Evolutionary conservation across 2,113 vertebrate species (phyloP).

Genomic region (Chitala chitala): DNA sequence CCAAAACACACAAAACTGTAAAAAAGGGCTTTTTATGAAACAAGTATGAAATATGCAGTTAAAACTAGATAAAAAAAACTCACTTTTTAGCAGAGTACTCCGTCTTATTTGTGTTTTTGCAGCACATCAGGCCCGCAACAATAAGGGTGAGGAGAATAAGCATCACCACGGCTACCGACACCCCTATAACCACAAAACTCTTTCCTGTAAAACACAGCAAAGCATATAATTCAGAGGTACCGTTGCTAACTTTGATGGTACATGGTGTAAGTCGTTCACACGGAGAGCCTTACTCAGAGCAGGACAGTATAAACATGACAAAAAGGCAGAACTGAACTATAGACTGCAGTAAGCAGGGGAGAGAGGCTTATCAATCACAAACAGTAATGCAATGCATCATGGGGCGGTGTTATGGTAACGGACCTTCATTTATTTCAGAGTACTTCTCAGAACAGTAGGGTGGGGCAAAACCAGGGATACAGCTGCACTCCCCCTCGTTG

Average conservation of each 20-base stretch:
- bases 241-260: too few relatives aligned
- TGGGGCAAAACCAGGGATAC: constrained; percentile 70
- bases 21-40: not conserved
- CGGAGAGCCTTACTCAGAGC: too few relatives aligned
- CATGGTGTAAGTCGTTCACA: too few relatives aligned
- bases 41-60: not conserved
- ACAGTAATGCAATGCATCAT: not conserved
- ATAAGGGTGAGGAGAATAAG: constrained; percentile 37
- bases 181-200: constrained; percentile 31
- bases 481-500: constrained; percentile 76
- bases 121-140: constrained; percentile 37
- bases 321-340: not conserved
- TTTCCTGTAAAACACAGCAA: constrained; percentile 45
- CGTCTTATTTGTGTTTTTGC: constrained; percentile 38
- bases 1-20: not conserved
- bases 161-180: constrained; percentile 45
- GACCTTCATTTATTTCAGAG: constrained; percentile 52
- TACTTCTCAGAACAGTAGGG: constrained; percentile 65
- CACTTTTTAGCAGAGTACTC: constrained; percentile 55
- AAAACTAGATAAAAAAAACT: constrained; percentile 27
- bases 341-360: not conserved
- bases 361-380: not conserved
- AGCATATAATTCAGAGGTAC: not conserved
- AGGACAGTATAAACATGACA: not conserved
- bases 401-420: not conserved